Conservation (phyloP, 2,113 vertebrate species). For the Rhinolophus ferrumequinum region DNA sequence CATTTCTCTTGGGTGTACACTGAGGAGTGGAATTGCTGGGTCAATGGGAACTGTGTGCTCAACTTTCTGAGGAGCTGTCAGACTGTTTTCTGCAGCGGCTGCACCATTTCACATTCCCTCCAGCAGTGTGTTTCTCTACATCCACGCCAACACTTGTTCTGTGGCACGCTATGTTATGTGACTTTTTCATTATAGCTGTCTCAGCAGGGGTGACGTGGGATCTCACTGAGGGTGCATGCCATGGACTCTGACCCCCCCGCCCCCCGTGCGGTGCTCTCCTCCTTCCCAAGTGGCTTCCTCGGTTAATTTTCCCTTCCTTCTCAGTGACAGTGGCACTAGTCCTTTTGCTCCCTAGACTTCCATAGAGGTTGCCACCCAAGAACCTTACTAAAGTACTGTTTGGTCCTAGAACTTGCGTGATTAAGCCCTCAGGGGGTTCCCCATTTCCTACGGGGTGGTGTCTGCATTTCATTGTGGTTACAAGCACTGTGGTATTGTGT, state of each 20-base stretch:
- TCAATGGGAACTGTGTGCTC: neutral
- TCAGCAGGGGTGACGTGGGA: neutral
- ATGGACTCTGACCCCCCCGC: neutral
- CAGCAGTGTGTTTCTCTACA: neutral
- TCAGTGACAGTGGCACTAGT: neutral
- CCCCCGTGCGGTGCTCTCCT: too few species aligned
- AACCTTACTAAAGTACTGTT: neutral
- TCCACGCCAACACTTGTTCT: neutral
- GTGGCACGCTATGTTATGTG: neutral
- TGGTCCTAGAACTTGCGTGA: neutral
- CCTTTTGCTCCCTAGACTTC: neutral
- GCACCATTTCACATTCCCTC: neutral
- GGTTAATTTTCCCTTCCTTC: neutral
- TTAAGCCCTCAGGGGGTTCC: neutral
- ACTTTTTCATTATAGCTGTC: neutral
- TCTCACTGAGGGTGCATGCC: neutral
- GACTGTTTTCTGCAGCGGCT: rapidly evolving
- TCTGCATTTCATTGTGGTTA: neutral
- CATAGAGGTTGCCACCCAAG: neutral
- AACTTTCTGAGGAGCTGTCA: neutral
- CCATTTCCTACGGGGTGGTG: neutral
- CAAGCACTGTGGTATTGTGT: too few species aligned
- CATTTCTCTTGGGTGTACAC: neutral
- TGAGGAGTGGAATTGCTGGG: neutral
- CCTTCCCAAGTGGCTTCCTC: rapidly evolving